Base-by-base conservation (phyloP, 2,888 invertebrate genomes). In the Thalpophila matura region DNA sequence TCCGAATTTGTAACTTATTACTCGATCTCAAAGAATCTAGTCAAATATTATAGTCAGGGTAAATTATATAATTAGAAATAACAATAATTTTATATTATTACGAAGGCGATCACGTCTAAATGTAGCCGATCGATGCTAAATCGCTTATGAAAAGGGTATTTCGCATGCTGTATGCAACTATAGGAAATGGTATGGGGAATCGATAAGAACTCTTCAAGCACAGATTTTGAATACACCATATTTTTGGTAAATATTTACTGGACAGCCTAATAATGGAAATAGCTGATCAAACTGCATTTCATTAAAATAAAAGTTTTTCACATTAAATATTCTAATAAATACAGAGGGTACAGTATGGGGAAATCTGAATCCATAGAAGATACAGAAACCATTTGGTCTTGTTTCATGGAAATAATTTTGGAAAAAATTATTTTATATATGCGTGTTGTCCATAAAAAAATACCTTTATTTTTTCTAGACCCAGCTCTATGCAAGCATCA, bases 1-100 rank as follows among this genome's bases (percentile, higher is more conserved):
- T 86, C 83, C 82, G 81, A 83, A 74, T 80, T 81, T 64, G 76
- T 82, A 80, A 72, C 69, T 74, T 78, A 66, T 69, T 69, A 72
- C 38, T 78, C 64, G 71, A 75, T 77, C 77, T 79, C 77, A 74
- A 65, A 51, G 61, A 79, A 79, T 80, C 82, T 86, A 84, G 85
- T 86, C 86, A 79, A 82, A 83, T 77, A 80, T 74, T 78, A 71
- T 80, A 81, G 81, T 81, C 85, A 86, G 85, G 84, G 85, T 85
- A 83, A 79, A 73, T 57, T 63, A 67, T 70, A 43, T 61, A 66
- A 47, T 74, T 75, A 73, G 61, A 50, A 42, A 38, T 69, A 57
- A 74, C 55, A 56, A 65, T 61, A 66, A 43, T 53, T 72, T 64
- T 66, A 43, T 75, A 73, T 55, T 43, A 63, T 20, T 51, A 40